Evolutionary conservation across 2,888 invertebrate species (phyloP).

Genomic region (Abrostola triplasia): DNA sequence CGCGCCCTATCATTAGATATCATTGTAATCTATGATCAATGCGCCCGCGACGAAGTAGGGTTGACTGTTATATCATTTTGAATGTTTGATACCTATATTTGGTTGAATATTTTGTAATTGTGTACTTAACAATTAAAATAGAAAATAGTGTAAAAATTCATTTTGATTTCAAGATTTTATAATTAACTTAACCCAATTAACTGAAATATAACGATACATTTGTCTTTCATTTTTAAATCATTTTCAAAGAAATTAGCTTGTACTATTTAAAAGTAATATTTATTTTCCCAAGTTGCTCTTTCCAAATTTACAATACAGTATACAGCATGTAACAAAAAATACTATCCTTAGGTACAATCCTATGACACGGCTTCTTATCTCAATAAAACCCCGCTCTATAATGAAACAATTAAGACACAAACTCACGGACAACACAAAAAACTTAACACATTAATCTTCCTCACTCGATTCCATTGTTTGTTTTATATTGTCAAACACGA

Average conservation of each 20-base stretch:
- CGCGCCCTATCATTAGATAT: slow-evolving; percentile 85
- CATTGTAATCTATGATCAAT: slow-evolving; percentile 86
- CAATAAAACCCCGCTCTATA: slow-evolving; percentile 69
- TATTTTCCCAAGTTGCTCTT: too few species aligned
- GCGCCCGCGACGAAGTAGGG: slow-evolving; percentile 66
- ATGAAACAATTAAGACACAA: slow-evolving; percentile 82
- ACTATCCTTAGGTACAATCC: slow-evolving; percentile 35
- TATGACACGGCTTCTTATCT: slow-evolving; percentile 70
- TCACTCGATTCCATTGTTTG: slow-evolving; percentile 73
- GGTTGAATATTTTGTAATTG: background rate
- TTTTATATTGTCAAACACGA: slow-evolving; percentile 76
- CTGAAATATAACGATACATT: too few species aligned
- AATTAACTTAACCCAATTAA: too few species aligned
- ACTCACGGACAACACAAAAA: slow-evolving; percentile 49
- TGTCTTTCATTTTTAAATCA: too few species aligned
- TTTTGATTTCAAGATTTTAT: too few species aligned
- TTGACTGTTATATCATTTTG: slow-evolving; percentile 44
- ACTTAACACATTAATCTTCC: slow-evolving; percentile 74
- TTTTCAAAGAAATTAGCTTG: too few species aligned
- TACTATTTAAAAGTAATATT: too few species aligned
- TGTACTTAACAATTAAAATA: background rate
- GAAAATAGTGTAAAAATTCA: background rate
- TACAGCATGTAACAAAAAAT: slow-evolving; percentile 60
- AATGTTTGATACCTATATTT: too few species aligned
- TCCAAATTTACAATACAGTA: too few species aligned